These are phyloP conservation scores for Atta colombica DNA, from an alignment of 1,140 invertebrate species.

Conservation along the genomic window DNA sequence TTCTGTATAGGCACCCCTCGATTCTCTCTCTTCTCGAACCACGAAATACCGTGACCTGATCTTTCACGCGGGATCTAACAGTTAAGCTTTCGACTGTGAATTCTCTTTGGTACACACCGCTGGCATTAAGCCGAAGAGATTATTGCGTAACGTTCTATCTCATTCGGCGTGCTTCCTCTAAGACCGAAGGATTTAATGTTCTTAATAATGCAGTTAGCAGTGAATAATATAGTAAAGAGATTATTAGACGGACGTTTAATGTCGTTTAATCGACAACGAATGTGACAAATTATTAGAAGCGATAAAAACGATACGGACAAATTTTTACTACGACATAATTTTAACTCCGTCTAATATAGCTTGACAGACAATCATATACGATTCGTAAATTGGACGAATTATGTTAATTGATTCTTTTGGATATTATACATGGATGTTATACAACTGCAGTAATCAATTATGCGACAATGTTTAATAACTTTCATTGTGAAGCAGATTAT, in stretches of 20 bases:
- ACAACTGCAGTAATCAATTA: slow-evolving; percentile 19
- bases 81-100: slow-evolving; percentile 50
- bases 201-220: slow-evolving; percentile 41
- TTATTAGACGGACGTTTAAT: not conserved
- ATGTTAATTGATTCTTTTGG: not conserved
- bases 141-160: slow-evolving; percentile 38
- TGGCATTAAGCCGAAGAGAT: slow-evolving; percentile 56
- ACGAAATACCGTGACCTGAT: slow-evolving; percentile 65
- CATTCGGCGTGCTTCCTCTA: slow-evolving; percentile 6
- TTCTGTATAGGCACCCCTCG: slow-evolving; percentile 5
- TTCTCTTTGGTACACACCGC: slow-evolving; percentile 47
- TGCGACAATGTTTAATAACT: slow-evolving; percentile 58
- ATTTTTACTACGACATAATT: not conserved
- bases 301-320: not conserved
- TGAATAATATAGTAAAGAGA: slow-evolving; percentile 35
- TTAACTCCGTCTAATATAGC: not conserved
- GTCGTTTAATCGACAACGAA: slow-evolving; percentile 28
- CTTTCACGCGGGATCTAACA: slow-evolving; percentile 44
- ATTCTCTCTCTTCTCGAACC: not conserved
- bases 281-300: slow-evolving; percentile 1
- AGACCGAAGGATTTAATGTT: slow-evolving; percentile 35
- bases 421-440: not conserved
- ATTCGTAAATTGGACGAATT: not conserved
- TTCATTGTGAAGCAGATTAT: slow-evolving; percentile 23
- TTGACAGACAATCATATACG: not conserved